A percentile compares a stretch with the other conserved stretches of the same genome.
These are phyloP conservation scores for Neria commutata DNA, from an alignment of 2,888 invertebrate genomes.

Conservation along the genomic window DNA sequence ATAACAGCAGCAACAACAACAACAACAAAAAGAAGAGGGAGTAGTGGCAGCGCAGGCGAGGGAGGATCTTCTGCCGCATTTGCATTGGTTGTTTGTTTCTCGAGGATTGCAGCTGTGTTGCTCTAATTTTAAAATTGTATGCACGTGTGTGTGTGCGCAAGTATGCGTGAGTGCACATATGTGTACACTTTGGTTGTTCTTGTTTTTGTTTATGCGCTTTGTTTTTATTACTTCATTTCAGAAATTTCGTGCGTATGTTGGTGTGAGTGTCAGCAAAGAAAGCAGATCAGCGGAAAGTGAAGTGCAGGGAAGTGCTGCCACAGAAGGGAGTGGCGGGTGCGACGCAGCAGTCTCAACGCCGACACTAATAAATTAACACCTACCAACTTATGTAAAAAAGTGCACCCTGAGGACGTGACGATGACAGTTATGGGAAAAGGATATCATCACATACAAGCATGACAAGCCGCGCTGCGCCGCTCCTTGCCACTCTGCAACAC, in stretches of 20 bases:
- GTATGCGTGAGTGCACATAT: background rate
- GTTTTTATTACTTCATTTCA: conserved; percentile 1
- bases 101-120: conserved; percentile 22
- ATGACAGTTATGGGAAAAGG: conserved; percentile 50
- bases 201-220: conserved; percentile 15
- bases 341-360: background rate
- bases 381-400: conserved; percentile 20
- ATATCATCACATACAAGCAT: conserved; percentile 37
- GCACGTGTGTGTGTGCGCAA: too few species aligned
- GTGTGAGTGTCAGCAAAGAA: conserved; percentile 27
- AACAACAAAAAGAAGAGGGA: background rate
- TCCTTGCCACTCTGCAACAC: too few species aligned
- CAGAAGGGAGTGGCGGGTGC: background rate
- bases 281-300: background rate
- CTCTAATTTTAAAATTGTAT: conserved; percentile 14
- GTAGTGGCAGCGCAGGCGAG: background rate
- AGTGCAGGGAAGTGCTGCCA: background rate
- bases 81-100: too few species aligned
- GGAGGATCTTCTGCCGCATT: background rate
- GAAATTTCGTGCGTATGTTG: background rate
- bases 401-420: conserved; percentile 26
- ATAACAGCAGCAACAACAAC: background rate
- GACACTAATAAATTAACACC: conserved; percentile 50
- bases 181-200: conserved; percentile 10
- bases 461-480: too few species aligned